Evolutionary conservation across 2,888 invertebrate species (phyloP).

Genomic region (Lithophane leautieri): DNA sequence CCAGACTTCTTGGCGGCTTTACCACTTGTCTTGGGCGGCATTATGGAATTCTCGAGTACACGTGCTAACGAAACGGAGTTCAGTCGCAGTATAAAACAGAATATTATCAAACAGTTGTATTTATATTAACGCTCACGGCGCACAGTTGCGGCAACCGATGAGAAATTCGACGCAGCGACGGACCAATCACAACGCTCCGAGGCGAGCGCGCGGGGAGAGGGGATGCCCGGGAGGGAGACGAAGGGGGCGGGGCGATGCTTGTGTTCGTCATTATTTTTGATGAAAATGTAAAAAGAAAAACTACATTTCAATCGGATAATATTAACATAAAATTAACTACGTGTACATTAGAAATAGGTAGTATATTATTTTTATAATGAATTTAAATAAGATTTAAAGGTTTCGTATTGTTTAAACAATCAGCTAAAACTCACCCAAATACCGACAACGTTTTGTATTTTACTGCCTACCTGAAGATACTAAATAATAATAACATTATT

Average conservation of each 20-base stretch:
- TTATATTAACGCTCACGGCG: neutral
- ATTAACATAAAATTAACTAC: too few relatives aligned
- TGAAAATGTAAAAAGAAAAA: neutral
- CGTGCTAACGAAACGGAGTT: conserved; percentile 23
- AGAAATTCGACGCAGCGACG: neutral
- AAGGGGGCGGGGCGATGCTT: neutral
- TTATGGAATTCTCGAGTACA: conserved; percentile 48
- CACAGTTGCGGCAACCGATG: neutral
- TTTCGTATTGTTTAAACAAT: too few relatives aligned
- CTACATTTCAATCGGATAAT: too few relatives aligned
- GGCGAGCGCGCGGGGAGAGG: conserved; percentile 9
- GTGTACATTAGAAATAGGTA: too few relatives aligned
- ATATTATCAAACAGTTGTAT: neutral
- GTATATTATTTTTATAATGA: too few relatives aligned
- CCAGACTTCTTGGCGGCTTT: conserved; percentile 88
- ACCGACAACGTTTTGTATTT: too few relatives aligned
- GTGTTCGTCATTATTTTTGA: neutral
- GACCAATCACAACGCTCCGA: conserved; percentile 20
- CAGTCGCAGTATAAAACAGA: conserved; percentile 8
- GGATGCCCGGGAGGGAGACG: neutral
- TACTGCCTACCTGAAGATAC: too few relatives aligned
- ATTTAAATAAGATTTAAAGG: too few relatives aligned
- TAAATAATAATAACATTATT: too few relatives aligned
- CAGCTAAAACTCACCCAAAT: too few relatives aligned
- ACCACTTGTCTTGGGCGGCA: conserved; percentile 80